Conservation (phyloP, 30 jellyfish, hydroid and myxozoan genomes). For the Hydractinia symbiolongicarpus region DNA sequence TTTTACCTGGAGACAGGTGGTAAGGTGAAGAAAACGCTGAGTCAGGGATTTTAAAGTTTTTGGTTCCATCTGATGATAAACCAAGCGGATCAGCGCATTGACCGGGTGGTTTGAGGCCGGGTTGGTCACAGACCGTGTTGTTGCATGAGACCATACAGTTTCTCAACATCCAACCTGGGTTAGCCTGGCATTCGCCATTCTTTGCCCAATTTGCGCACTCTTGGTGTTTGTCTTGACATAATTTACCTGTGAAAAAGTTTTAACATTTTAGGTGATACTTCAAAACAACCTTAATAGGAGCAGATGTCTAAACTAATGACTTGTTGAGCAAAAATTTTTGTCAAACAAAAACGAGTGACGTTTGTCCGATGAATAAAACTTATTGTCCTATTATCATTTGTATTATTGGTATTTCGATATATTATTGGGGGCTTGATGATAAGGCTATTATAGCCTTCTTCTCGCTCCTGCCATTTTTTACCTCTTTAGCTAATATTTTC, state of each 20-base stretch:
- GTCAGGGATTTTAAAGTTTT: constrained; percentile 64
- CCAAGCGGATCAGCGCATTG: constrained; percentile 84
- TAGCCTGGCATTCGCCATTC: constrained; percentile 72
- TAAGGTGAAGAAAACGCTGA: constrained; percentile 54
- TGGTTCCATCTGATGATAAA: constrained; percentile 72
- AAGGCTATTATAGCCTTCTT: no score
- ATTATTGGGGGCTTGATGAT: no score
- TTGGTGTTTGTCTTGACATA: constrained; percentile 71
- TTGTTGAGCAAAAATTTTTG: no score
- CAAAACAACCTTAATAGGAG: no score
- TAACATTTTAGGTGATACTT: no score
- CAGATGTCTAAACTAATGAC: no score
- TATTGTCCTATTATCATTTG: no score
- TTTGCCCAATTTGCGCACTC: constrained; percentile 85
- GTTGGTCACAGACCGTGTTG: constrained; percentile 63
- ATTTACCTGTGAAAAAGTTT: constrained; percentile 32
- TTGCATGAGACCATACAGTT: constrained; percentile 83
- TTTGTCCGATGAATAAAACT: no score
- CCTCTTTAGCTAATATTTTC: no score
- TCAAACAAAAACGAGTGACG: no score
- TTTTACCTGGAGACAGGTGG: constrained; percentile 66
- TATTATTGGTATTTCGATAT: no score
- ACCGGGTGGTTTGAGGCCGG: constrained; percentile 77
- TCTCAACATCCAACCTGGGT: constrained; percentile 85
- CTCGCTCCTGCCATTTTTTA: no score